Evolutionary conservation across 2,113 vertebrate genomes (phyloP), one percentile per base, ranked within the genome.

Genomic region (Ondatra zibethicus): DNA sequence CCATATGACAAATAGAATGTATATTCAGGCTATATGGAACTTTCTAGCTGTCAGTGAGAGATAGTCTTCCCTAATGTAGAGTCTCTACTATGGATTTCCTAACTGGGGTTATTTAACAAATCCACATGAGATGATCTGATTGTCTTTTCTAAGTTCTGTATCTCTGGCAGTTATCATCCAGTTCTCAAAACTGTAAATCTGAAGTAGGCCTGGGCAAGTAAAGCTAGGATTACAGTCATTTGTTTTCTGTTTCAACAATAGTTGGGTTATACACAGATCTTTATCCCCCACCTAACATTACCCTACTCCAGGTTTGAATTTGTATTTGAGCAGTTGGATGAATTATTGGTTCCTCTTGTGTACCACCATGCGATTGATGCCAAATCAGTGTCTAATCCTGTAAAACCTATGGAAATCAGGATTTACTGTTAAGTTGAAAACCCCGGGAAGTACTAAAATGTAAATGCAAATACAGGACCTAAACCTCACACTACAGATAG

Each of bases 391-490:
- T n/a, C 87, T 63, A 92, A 73, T 58, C n/a, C 96, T 61, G 55
- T 93, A 92, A 96, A 92, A 95, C 61, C 61, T 70, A 45, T 3
- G 85, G 58, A 89, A 91, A 95, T 93, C 31, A 91, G 70, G 33
- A 91, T 55, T 81, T 66, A 76, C 77, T 31, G 73, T 90, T 77
- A 93, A 93, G 61, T 63, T 72, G 47, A 63, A 86, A 94, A 92
- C 14, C 23, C 70, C 84, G 42, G 31, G 39, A 33, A 94, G 70
- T 58, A 31, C 55, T 77, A 70, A 94, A 93, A 77, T 21, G 1
- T 89, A 89, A 96, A 68, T 7, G 3, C 39, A 78, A 73, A 58
- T n/a, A 36, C 19, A 19, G 29, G 36, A 50, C 16, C 81, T 2
- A 66, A 36, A 17, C 61, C 66, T 77, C 42, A 52, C 0, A 27